Evolutionary conservation across 1,140 invertebrate genomes (phyloP), one percentile per base, ranked within the genome.

Genomic region (Philotrypesis tridentata): DNA sequence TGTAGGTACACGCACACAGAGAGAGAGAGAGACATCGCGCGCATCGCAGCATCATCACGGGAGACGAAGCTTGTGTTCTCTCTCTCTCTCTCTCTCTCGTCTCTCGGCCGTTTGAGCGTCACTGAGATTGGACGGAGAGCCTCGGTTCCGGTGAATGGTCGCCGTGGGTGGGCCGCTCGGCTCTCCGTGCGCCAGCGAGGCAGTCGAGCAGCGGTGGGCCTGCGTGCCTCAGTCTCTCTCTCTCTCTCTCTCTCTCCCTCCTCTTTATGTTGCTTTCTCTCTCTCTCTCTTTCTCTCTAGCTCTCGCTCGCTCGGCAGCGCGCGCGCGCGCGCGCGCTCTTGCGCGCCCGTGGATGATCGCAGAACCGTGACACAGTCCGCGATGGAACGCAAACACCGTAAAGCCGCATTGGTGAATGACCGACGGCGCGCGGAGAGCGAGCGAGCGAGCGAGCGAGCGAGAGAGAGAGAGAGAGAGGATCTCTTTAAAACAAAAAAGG

Each of bases 91-190:
- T n/a, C n/a, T n/a, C n/a, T n/a, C n/a, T n/a, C n/a, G n/a, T n/a
- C n/a, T n/a, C n/a, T n/a, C n/a, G n/a, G n/a, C n/a, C 23, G 82
- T 82, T 85, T 91, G 91, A 92, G 90, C 85, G 86, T 86, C 91
- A 86, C 90, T 91, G 89, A 85, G 86, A 88, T 87, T 88, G 90
- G 89, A 90, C 87, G 90, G 89, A 89, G 88, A 89, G 88, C 65
- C 65, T 91, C 89, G 90, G 90, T 92, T 92, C 91, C 90, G 90
- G 91, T 91, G 90, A 92, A 91, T 91, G 91, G 90, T 91, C 90
- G 87, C 89, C 88, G 90, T 92, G 90, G 90, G 91, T 92, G 91
- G 91, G 88, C 90, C 87, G 88, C 88, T 89, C 85, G 86, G 87
- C 86, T 89, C 89, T 88, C 82, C 78, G 82, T 82, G 83, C 85